phyloP scores from a whole-genome alignment of 2,797 vertebrate genomes.

The Sebastolobus altivelis region DNA sequence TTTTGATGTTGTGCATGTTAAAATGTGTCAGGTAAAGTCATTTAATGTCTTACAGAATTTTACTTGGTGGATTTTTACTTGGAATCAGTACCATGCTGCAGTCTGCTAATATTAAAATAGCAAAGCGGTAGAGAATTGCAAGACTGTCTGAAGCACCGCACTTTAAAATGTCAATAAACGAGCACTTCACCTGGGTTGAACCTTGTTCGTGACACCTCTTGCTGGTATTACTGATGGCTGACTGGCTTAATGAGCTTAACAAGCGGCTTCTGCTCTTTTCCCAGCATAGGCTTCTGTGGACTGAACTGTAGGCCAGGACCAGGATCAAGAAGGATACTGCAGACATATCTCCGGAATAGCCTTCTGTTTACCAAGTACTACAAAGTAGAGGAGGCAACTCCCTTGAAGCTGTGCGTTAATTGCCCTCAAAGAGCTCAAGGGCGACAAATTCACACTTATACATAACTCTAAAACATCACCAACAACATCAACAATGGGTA shows the following conservation, averaged over 20 bases:
- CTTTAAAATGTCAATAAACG: background rate
- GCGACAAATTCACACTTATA: background rate
- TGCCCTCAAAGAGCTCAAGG: conserved; percentile 17
- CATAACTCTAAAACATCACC: conserved; percentile 8
- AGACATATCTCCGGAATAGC: background rate
- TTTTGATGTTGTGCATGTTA: background rate
- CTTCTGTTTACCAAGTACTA: background rate
- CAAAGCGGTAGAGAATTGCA: background rate
- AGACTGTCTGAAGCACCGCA: background rate
- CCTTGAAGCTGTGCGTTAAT: background rate
- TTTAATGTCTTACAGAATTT: background rate
- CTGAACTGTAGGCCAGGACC: conserved; percentile 32
- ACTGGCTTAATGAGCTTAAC: conserved; percentile 68
- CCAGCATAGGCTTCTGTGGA: conserved; percentile 49
- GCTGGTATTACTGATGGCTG: conserved; percentile 42
- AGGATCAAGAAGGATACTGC: conserved; percentile 28
- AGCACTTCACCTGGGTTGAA: conserved; percentile 13
- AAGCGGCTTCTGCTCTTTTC: conserved; percentile 54
- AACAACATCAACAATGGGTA: conserved; percentile 78
- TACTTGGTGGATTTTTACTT: too few relatives aligned
- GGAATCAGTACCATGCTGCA: background rate
- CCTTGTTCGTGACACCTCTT: conserved; percentile 36
- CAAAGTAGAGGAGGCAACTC: conserved; percentile 26
- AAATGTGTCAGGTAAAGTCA: background rate
- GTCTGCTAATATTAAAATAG: background rate